Percentiles rank a stretch among this genome's conserved stretches.
Evolutionary conservation across 2,797 vertebrate genomes (phyloP).

Genomic region (Tiaroga cobitis): DNA sequence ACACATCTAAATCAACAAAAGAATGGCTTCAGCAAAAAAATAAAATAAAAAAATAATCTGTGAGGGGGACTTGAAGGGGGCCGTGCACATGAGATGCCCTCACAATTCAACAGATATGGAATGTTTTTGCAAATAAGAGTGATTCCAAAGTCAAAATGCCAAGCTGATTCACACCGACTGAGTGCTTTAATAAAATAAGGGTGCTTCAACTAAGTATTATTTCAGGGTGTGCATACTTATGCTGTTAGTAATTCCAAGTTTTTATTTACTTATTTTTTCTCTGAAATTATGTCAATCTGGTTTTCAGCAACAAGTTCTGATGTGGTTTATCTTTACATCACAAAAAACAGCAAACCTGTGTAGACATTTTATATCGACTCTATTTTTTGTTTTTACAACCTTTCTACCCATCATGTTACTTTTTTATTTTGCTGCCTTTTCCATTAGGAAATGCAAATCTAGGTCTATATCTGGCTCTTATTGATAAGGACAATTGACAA

Average conservation of each 20-base stretch:
- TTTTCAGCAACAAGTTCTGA: neutral
- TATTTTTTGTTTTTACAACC: neutral
- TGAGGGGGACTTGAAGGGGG: too few relatives aligned
- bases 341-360: neutral
- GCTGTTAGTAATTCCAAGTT: neutral
- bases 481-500: neutral
- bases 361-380: neutral
- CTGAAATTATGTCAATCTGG: too few relatives aligned
- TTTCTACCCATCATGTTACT: neutral
- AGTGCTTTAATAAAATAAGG: neutral
- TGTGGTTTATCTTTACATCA: too few relatives aligned
- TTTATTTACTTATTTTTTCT: neutral
- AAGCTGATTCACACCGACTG: too few relatives aligned
- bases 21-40: too few relatives aligned
- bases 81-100: too few relatives aligned
- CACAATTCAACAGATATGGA: too few relatives aligned
- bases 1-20: too few relatives aligned
- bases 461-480: neutral
- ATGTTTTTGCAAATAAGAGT: too few relatives aligned
- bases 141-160: too few relatives aligned
- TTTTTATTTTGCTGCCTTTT: neutral
- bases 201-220: neutral
- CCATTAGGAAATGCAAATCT: neutral
- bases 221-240: neutral
- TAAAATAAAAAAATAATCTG: too few relatives aligned